Evolutionary conservation across 2,113 vertebrate genomes (phyloP).

Genomic region (Argyrosomus japonicus): DNA sequence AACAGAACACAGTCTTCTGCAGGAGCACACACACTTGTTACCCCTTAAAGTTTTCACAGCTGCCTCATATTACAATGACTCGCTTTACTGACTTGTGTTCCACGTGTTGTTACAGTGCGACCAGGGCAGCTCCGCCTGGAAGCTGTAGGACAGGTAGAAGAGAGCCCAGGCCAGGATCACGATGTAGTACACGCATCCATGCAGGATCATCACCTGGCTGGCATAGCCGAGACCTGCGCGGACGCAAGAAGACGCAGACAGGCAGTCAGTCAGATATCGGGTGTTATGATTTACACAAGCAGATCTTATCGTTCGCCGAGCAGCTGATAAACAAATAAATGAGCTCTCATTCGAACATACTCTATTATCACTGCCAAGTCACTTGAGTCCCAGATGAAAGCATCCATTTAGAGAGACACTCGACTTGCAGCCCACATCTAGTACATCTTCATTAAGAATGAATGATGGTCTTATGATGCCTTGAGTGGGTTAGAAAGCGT

Average conservation of each 20-base stretch:
- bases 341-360: background rate
- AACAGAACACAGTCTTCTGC: slow-evolving; percentile 87
- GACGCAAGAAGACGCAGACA: background rate
- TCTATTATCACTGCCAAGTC: slow-evolving; percentile 31
- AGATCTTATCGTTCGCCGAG: background rate
- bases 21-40: background rate
- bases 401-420: slow-evolving; percentile 35
- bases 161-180: slow-evolving; percentile 93
- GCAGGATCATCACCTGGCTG: slow-evolving; percentile 90
- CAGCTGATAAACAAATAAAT: background rate
- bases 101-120: slow-evolving; percentile 90
- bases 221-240: slow-evolving; percentile 91
- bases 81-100: slow-evolving; percentile 87
- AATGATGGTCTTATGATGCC: slow-evolving; percentile 44
- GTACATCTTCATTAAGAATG: slow-evolving; percentile 40
- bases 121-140: slow-evolving; percentile 89
- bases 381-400: slow-evolving; percentile 42
- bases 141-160: slow-evolving; percentile 91
- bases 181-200: slow-evolving; percentile 91
- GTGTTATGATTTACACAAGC: background rate
- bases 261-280: background rate
- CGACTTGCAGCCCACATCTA: slow-evolving; percentile 37
- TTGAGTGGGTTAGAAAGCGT: slow-evolving; percentile 42
- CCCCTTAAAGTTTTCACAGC: no score
- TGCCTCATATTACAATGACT: background rate